These are phyloP conservation scores for Pinctada fucata DNA, from an alignment of 2,888 invertebrate species.

Conservation along the genomic window DNA sequence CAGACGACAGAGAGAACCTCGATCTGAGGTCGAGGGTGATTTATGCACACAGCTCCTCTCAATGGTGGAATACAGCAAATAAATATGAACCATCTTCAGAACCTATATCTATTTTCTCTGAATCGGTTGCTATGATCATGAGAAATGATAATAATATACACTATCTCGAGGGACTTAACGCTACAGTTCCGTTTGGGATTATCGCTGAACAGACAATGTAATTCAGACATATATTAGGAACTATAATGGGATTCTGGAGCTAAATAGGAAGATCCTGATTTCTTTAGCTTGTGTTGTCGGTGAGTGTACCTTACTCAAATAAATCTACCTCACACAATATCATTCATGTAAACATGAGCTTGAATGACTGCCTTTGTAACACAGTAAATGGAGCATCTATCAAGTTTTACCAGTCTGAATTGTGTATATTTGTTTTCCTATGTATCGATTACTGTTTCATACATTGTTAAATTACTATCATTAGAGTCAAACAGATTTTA, in stretches of 20 bases:
- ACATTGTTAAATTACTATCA: too few relatives aligned
- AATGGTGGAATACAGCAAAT: conserved; percentile 20
- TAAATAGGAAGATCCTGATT: conserved; percentile 32
- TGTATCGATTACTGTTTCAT: too few relatives aligned
- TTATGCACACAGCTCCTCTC: conserved; percentile 55
- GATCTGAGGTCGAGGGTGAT: conserved; percentile 62
- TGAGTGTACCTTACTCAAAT: conserved; percentile 17
- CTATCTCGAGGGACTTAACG: not conserved
- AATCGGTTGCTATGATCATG: conserved; percentile 11
- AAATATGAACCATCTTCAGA: conserved; percentile 16
- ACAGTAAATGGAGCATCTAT: too few relatives aligned
- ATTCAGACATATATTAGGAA: not conserved
- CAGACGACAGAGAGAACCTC: conserved; percentile 56
- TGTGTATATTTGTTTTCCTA: too few relatives aligned
- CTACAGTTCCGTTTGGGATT: not conserved
- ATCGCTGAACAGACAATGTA: not conserved
- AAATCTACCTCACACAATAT: not conserved
- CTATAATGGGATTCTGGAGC: conserved; percentile 18
- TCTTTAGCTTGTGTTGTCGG: conserved; percentile 33
- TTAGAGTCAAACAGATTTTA: too few relatives aligned
- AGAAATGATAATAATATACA: not conserved
- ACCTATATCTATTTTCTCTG: conserved; percentile 7
- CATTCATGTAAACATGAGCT: too few relatives aligned
- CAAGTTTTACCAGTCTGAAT: too few relatives aligned
- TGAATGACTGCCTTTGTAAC: too few relatives aligned